Evolutionary conservation across 2,797 vertebrate genomes (phyloP), one percentile per base, ranked within the genome.

Genomic region (Ispidina lecontei): DNA sequence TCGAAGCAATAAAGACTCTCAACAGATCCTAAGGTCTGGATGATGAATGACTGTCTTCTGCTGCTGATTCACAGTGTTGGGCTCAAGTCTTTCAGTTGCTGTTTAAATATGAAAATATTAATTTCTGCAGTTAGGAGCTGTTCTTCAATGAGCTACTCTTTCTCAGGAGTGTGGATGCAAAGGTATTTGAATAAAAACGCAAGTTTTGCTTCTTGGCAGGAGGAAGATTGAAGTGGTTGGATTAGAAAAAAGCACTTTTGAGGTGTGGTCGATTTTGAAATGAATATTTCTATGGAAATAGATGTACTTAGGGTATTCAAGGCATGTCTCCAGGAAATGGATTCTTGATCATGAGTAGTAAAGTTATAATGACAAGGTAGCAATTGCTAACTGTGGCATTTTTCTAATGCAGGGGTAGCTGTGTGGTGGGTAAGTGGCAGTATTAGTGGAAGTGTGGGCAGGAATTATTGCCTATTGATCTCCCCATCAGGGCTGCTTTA

Each of bases 1-100:
- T 97, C 96, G 97, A 91, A 95, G 94, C 96, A 96, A 79, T 97
- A 96, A 96, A 97, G 79, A 89, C 67, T 94, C 95, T 87, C 89
- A 94, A 31, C 90, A 94, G 86, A 89, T 95, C 90, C 75, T 92
- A 67, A 88, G 91, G 93, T 82, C 95, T 94, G 73, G 52, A n/a
- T 95, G 96, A 97, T 96, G 94, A 95, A 96, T 95, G 51, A 26
- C 69, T 91, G 67, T 75, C 78, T 90, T 77, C 71, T 39, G 58
- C 73, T 83, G 70, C n/a, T 87, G 90, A 93, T 76, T 92, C 82
- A 41, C 31, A 33, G 33, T 76, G 69, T 41, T 51, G 3, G 67
- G 68, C 15, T 54, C 56, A 39, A 51, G 8, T 79, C 59, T 70
- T 54, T 41, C 72, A 78, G 81, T 43, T 87, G 73, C 49, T 75